Conservation (phyloP, 2,888 invertebrate species). For the Andrena marginata region DNA sequence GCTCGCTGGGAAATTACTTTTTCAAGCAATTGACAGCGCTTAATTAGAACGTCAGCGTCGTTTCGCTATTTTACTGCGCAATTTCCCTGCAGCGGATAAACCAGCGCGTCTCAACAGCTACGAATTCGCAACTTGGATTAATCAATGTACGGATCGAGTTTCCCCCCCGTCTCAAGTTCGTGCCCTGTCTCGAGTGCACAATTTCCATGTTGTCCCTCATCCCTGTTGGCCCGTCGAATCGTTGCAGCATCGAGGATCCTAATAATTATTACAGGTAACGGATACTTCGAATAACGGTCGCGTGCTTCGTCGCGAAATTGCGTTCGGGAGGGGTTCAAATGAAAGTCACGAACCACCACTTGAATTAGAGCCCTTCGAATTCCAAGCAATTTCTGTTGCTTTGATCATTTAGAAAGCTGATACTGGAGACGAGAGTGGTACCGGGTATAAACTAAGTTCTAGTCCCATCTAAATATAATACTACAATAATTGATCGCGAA, state of each 20-base stretch:
- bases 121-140: constrained; percentile 44
- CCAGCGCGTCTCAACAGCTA: constrained; percentile 13
- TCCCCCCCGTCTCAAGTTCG: constrained; percentile 12
- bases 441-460: too few species aligned
- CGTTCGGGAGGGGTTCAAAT: neutral
- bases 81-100: constrained; percentile 4
- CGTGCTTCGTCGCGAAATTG: constrained; percentile 7
- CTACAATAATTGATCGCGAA: too few species aligned
- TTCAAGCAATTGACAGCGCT: constrained; percentile 19
- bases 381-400: neutral
- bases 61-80: neutral
- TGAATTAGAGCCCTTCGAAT: neutral
- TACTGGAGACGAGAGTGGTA: neutral
- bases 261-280: constrained; percentile 34
- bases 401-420: neutral
- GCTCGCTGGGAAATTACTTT: constrained; percentile 32
- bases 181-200: neutral
- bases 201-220: constrained; percentile 17
- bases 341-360: constrained; percentile 1
- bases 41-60: constrained; percentile 40
- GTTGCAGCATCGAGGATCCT: constrained; percentile 3
- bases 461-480: too few species aligned
- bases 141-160: constrained; percentile 47
- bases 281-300: constrained; percentile 11
- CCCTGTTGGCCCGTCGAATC: neutral